Base-by-base conservation (phyloP, 2,888 invertebrate species). In the Macrosoma leucophasiata region DNA sequence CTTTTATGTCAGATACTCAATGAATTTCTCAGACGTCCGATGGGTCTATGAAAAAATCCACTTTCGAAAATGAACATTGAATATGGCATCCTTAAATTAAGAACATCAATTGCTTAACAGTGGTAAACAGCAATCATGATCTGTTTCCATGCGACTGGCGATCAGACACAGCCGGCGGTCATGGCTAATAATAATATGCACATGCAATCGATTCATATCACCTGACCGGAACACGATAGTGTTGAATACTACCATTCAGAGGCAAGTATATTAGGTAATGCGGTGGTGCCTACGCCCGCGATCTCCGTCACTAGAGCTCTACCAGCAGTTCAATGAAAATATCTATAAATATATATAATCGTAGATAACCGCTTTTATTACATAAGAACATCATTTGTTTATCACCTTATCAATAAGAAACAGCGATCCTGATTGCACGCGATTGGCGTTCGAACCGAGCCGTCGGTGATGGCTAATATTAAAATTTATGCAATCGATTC, bases 181-280 rank as follows among this genome's bases (percentile, higher is more conserved):
- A 18, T 23, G 46, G 50, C 49, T 57, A 57, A 63, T 70, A 69
- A 69, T 67, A 69, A 72, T 71, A 50, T 69, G n/a, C n/a, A 59
- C 68, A 70, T 70, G 68, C 62, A 63, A 70, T 72, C 66, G 62
- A 68, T 66, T 57, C 47, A 40, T 46, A n/a, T n/a, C n/a, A n/a
- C n/a, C n/a, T n/a, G n/a, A n/a, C n/a, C n/a, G n/a, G n/a, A n/a
- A n/a, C n/a, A n/a, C n/a, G n/a, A n/a, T n/a, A n/a, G n/a, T n/a
- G n/a, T n/a, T n/a, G n/a, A n/a, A n/a, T n/a, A n/a, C n/a, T n/a
- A n/a, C n/a, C n/a, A n/a, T n/a, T n/a, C n/a, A n/a, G n/a, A n/a
- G n/a, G n/a, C n/a, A n/a, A n/a, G n/a, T n/a, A n/a, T n/a, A n/a
- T n/a, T n/a, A n/a, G n/a, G n/a, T n/a, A n/a, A n/a, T n/a, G n/a